Base-by-base conservation (phyloP, 2,113 vertebrate genomes). In the Oriolus oriolus region DNA sequence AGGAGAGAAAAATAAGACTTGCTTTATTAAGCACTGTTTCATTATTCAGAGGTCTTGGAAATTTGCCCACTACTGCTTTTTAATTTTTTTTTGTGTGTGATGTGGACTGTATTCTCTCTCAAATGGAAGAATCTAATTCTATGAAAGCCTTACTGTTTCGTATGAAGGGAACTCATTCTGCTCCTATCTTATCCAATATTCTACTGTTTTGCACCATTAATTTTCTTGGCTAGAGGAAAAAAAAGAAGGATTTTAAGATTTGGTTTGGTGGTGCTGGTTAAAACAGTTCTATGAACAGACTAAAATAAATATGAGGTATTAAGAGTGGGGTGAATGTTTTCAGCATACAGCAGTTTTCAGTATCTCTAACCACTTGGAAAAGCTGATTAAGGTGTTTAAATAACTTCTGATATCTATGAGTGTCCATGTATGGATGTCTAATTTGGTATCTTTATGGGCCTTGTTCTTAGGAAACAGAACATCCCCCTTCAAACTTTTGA, bases 371-470 rank as follows among this genome's bases (percentile, higher is more conserved):
- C 89, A 93, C 81, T 91, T 94, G 75, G 75, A 94, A 93, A 92
- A 95, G 75, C 92, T 86, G 93, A 94, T 87, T 87, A 95, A 85
- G 28, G 35, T 90, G 37, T 94, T 94, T 89, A 93, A 89, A 89
- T 89, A 96, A 87, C 77, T 95, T 69, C 30, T 73, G 57, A 54
- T 91, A 89, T 76, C 81, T 87, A 15, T 65, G 78, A 61, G 52
- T 60, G 42, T 35, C 75, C 16, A 4, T 83, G 37, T 84, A 52
- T 52, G 50, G 63, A 10, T 83, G 59, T 39, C 61, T 87, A 57
- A 76, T 77, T 89, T 83, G 27, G 7, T 70, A 13, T 83, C 47
- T 61, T 49, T 57, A 83, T 65, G n/a, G 24, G 16, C 9, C 13
- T 49, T 82, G 49, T 45, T 95, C 68, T 70, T 52, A 54, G 42